Base-by-base conservation (phyloP, 2,113 vertebrate species). In the Paraplagusia blochii region DNA sequence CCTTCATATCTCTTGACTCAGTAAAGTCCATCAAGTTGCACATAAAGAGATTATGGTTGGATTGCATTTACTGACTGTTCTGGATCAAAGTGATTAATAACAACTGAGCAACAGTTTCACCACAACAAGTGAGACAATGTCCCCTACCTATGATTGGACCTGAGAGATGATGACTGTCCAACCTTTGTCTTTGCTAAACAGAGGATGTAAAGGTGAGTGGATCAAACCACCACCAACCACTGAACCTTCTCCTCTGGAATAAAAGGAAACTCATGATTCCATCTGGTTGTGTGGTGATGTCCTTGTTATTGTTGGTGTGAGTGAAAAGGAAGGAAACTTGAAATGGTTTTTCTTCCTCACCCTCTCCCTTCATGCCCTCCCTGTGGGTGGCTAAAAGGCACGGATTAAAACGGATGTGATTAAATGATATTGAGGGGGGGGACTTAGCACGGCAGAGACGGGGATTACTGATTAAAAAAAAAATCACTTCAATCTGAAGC, bases 381-480 rank as follows among this genome's bases (percentile, higher is more conserved):
- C 8, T 47, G 77, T 92, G 93, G 90, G 90, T 88, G 91, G 90
- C 87, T 90, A 87, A 90, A 93, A 93, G 92, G 91, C 90, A 85
- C 52, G 89, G 94, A 98, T 98, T 97, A 95, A 94, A 94, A 88
- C 92, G 95, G 93, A 96, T 96, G 92, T 94, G 93, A 93, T 96
- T 94, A 95, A 82, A 92, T 87, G 76, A 80, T 70, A 84, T 63
- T 66, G 61, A 43, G n/a, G 54, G 67, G 59, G n/a, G 90, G 88
- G 51, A 91, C 88, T 96, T 95, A 95, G 92, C 65, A 39, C 10
- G 81, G 88, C 85, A 83, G 85, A 89, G 86, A 90, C 85, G 85
- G 84, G 73, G 90, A 95, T 93, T 93, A 93, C 85, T 95, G 95
- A 97, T 97, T 96, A 95, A 98, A 97, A 95, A 97, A 95, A 98